Conservation (phyloP, 2,113 vertebrate genomes). For the Cephalophus harveyi region DNA sequence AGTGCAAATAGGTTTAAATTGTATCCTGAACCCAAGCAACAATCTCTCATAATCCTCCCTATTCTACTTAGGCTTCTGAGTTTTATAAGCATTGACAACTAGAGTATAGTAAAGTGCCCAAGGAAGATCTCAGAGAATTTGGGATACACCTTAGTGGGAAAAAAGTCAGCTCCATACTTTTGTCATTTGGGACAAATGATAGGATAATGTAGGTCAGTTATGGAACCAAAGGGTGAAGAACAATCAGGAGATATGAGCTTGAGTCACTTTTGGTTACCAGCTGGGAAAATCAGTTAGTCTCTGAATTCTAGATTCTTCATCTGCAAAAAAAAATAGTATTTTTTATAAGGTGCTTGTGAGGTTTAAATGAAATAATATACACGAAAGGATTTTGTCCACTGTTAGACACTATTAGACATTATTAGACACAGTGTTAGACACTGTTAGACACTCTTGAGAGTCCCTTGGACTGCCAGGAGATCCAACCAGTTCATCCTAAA, state of each 20-base stretch:
- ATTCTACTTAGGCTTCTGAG: neutral
- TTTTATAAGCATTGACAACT: neutral
- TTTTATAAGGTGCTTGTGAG: neutral
- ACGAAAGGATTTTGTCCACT: neutral
- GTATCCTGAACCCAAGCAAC: neutral
- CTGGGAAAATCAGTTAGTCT: neutral
- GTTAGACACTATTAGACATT: neutral
- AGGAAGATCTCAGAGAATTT: neutral
- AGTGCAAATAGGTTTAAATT: constrained; percentile 11
- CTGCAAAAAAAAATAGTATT: neutral
- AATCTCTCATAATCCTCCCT: neutral
- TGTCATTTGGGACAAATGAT: neutral
- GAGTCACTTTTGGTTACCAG: neutral
- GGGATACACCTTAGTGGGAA: neutral
- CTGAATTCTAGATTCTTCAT: neutral
- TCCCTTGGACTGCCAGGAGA: neutral
- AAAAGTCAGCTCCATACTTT: neutral
- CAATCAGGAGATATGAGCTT: neutral
- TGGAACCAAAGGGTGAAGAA: neutral
- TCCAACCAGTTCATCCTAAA: neutral
- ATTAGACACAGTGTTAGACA: neutral
- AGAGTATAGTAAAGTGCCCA: neutral
- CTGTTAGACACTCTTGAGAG: neutral
- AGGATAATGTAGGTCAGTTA: neutral
- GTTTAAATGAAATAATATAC: neutral